These are phyloP conservation scores for Dasyornis broadbenti DNA, from an alignment of 2,113 vertebrate genomes.

Conservation along the genomic window DNA sequence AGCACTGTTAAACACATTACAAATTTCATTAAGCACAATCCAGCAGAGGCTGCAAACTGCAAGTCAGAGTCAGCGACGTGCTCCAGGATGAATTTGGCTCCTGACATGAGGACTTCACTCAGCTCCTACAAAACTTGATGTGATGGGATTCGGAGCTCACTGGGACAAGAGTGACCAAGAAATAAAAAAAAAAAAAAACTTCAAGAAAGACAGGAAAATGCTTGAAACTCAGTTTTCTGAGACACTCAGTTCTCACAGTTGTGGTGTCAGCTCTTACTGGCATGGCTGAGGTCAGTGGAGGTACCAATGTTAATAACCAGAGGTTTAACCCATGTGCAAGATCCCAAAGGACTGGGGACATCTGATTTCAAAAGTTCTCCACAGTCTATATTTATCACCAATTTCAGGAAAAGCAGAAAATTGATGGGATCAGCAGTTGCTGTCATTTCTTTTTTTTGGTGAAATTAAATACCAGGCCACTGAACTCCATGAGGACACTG, in stretches of 20 bases:
- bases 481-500: not conserved
- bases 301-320: not conserved
- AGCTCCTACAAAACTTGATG: not conserved
- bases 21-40: not conserved
- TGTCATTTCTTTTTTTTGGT: not conserved
- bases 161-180: not conserved
- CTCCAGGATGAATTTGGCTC: not conserved
- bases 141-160: not conserved
- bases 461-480: not conserved
- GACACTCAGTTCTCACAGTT: not conserved
- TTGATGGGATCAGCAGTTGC: not conserved
- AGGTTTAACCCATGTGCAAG: not conserved
- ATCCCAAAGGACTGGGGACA: not conserved
- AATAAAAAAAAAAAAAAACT: not conserved
- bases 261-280: not conserved
- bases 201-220: not conserved
- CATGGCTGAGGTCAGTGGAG: not conserved
- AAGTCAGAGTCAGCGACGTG: accelerated
- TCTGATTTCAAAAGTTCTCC: not conserved
- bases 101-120: accelerated
- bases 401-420: not conserved
- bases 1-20: not conserved
- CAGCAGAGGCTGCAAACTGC: not conserved
- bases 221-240: not conserved
- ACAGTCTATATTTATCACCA: not conserved